phyloP scores from a whole-genome alignment of 2,888 invertebrate genomes.

The Lepeophtheirus nordmannii region DNA sequence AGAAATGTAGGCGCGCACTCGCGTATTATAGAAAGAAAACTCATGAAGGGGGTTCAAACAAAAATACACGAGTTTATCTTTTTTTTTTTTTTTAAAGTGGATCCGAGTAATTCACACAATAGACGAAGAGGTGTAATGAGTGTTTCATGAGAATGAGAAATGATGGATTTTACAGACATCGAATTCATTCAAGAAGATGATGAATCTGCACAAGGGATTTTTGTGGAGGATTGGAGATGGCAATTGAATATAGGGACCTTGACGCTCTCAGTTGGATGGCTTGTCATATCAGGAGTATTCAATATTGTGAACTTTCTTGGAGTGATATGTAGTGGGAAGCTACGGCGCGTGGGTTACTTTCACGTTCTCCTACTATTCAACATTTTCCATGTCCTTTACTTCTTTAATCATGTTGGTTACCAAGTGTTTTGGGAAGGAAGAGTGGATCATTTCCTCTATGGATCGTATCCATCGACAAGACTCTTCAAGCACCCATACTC shows the following conservation, averaged over 20 bases:
- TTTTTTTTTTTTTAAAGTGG: too few relatives aligned
- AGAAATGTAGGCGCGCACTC: too few relatives aligned
- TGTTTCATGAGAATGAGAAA: too few relatives aligned
- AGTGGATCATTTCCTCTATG: slow-evolving; percentile 1
- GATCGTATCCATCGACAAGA: background rate
- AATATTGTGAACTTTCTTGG: slow-evolving; percentile 2
- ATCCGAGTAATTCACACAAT: too few relatives aligned
- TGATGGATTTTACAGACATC: too few relatives aligned
- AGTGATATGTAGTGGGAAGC: slow-evolving; percentile 5
- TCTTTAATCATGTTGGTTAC: background rate
- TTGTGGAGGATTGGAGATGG: background rate
- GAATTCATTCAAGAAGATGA: too few relatives aligned
- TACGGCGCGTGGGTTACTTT: slow-evolving; percentile 6
- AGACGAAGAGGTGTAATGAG: too few relatives aligned
- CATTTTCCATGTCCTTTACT: background rate
- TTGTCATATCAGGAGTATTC: background rate
- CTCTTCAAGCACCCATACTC: slow-evolving; percentile 4
- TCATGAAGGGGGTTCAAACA: too few relatives aligned
- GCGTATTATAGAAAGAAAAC: too few relatives aligned
- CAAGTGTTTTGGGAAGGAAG: slow-evolving; percentile 3
- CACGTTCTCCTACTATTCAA: background rate
- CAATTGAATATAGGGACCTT: background rate
- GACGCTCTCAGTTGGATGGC: background rate
- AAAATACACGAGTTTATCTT: too few relatives aligned
- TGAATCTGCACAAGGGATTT: background rate